phyloP scores from a whole-genome alignment of 2,113 vertebrate species.

The Grallaria varia region DNA sequence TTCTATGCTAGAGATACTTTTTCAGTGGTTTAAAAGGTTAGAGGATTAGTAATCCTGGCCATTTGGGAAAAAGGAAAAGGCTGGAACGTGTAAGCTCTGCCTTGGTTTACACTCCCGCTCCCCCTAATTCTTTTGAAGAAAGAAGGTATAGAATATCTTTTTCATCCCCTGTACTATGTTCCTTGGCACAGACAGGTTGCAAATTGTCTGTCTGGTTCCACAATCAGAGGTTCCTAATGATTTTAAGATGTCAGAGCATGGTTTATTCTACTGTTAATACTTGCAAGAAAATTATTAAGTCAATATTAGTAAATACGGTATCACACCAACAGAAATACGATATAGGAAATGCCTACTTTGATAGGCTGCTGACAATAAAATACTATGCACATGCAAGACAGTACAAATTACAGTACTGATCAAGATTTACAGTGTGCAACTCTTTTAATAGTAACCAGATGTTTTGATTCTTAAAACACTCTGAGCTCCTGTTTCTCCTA shows the following conservation, averaged over 20 bases:
- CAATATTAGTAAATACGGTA: neutral
- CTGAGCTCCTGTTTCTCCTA: neutral
- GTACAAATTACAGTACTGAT: neutral
- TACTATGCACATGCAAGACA: neutral
- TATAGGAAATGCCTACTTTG: neutral
- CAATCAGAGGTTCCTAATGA: neutral
- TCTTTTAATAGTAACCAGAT: neutral
- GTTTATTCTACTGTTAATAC: neutral
- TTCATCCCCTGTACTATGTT: neutral
- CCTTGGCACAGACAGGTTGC: neutral
- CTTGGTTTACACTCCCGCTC: neutral
- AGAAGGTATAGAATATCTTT: neutral
- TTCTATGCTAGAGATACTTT: neutral
- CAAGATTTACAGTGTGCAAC: neutral
- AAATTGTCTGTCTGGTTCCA: neutral
- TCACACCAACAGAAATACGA: neutral
- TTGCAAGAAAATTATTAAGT: neutral
- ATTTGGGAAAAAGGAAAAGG: neutral
- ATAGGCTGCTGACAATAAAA: neutral
- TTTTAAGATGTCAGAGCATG: neutral
- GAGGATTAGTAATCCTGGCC: neutral
- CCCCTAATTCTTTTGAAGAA: neutral
- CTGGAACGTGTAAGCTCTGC: neutral
- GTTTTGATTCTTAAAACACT: neutral
- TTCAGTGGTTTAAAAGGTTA: neutral